A percentile compares a stretch with the other conserved stretches of the same genome.
phyloP scores from a whole-genome alignment of 2,113 vertebrate genomes.

The Tupaia chinensis region DNA sequence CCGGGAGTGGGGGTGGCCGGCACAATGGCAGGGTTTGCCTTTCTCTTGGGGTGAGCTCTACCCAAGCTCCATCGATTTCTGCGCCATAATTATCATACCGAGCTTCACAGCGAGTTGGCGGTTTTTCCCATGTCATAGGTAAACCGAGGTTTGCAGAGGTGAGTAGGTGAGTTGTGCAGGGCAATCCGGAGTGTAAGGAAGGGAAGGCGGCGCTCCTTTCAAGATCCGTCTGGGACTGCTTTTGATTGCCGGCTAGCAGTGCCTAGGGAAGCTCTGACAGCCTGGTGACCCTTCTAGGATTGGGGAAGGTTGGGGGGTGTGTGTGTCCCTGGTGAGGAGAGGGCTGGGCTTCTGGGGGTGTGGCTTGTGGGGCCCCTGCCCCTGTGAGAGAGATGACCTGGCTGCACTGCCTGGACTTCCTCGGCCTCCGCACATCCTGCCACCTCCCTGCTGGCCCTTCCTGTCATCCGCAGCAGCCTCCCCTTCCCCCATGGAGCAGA shows the following conservation, averaged over 20 bases:
- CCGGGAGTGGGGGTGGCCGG: background rate
- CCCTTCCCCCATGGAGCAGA: constrained; percentile 54
- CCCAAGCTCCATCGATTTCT: background rate
- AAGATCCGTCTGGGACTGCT: background rate
- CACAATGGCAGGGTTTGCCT: background rate
- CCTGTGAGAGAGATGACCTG: constrained; percentile 50
- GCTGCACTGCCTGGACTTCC: constrained; percentile 71
- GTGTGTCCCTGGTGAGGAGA: background rate
- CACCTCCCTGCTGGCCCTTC: constrained; percentile 80
- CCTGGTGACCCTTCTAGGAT: background rate
- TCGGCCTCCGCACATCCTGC: constrained; percentile 80
- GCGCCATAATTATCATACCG: background rate
- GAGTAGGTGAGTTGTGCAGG: background rate
- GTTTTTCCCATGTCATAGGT: constrained; percentile 6
- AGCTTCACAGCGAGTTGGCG: background rate
- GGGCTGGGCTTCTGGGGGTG: background rate
- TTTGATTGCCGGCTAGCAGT: constrained; percentile 8
- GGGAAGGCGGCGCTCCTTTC: background rate
- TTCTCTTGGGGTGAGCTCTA: background rate
- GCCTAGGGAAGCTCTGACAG: background rate
- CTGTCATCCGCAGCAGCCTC: constrained; percentile 72
- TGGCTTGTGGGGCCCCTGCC: background rate
- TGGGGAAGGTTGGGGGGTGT: background rate
- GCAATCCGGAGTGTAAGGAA: background rate
- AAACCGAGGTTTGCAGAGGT: background rate